Percentiles rank a stretch among this genome's conserved stretches.
Conservation (phyloP, 1,140 invertebrate genomes). For the Macrobrachium rosenbergii region DNA sequence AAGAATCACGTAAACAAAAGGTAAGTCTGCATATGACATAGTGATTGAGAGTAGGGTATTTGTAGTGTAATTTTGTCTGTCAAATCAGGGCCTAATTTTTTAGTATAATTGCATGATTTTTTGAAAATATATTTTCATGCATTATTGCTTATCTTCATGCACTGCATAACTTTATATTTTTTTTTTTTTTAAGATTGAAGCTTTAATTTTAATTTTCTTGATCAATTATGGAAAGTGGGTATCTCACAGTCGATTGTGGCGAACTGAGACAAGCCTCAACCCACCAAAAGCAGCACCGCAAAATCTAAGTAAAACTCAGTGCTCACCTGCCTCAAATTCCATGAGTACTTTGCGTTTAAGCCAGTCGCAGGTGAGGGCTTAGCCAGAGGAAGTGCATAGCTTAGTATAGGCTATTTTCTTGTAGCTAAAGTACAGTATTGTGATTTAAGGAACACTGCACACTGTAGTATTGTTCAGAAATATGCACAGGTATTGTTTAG, state of each 20-base stretch:
- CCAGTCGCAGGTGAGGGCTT: slow-evolving; percentile 40
- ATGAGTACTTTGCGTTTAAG: slow-evolving; percentile 25
- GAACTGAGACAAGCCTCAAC: slow-evolving; percentile 20
- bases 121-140: neutral
- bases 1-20: slow-evolving; percentile 65
- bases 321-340: slow-evolving; percentile 1
- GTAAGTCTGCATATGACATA: slow-evolving; percentile 14
- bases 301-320: neutral
- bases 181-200: no score
- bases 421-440: no score
- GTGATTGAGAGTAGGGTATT: neutral
- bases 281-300: neutral
- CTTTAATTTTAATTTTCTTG: no score
- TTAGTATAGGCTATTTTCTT: no score
- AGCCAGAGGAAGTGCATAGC: no score
- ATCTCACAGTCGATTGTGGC: slow-evolving; percentile 51
- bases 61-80: no score
- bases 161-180: neutral
- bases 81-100: neutral
- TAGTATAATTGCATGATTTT: no score
- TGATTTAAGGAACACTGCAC: no score
- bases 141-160: slow-evolving; percentile 4
- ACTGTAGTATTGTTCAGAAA: neutral
- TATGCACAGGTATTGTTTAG: no score
- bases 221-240: slow-evolving; percentile 19